Base-by-base conservation (phyloP, 2,888 invertebrate species). In the Terebella lapidaria region DNA sequence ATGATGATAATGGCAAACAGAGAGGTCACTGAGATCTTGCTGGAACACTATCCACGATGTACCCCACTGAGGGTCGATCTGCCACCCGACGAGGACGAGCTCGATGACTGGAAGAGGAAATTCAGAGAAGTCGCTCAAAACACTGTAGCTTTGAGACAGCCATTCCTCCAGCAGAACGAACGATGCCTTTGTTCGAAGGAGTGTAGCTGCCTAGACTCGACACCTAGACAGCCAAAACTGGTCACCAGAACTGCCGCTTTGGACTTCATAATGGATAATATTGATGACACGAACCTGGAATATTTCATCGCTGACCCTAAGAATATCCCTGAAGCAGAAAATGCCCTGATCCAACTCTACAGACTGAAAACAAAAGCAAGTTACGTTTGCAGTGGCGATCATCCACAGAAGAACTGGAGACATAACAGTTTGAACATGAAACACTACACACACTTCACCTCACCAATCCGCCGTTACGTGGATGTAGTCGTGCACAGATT, bases 401-500 rank as follows among this genome's bases (percentile, higher is more conserved):
- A 49, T 18, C 42, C 53, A n/a, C 45, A 35, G 1, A 47, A 59
- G 10, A 51, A 58, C 15, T 30, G n/a, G 20, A 29, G 51, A 27
- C 73, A 75, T 57, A 74, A 72, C 60, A 61, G 64, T 1, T 57
- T 75, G 3, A 73, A 73, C 60, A 51, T 72, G 20, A 47, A 60
- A 3, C 63, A 64, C 3, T 75, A 69, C 61, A 72, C 72, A 1
- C 65, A 67, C 42, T 71, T 74, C 58, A 72, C 74, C 18, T 70
- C 69, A 28, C 78, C 78, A 3, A 60, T 74, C 18, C 61, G 65
- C 20, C 57, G 72, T 24, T 77, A 71, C 61, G 69, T 74, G 29
- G 74, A 75, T 58, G 62, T 78, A 25, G 70, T 73, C 3, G 71
- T 71, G 29, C 76, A 74, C 57, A 66, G 75, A 22, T 35, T 78